Conservation (phyloP, 2,888 invertebrate genomes). For the Latheticus oryzae region DNA sequence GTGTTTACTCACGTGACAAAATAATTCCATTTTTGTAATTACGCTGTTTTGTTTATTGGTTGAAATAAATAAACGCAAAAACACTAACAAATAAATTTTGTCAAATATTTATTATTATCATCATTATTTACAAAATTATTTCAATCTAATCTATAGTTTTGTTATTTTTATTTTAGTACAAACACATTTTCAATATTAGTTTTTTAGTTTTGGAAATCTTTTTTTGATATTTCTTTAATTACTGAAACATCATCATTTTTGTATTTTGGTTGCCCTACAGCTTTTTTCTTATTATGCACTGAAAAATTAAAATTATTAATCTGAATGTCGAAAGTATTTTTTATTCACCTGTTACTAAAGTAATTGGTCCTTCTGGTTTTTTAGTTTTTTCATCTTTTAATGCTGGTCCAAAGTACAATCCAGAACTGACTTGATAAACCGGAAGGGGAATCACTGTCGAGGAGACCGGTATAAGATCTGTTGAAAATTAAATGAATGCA, state of each 20-base stretch:
- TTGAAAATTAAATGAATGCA: constrained; percentile 1
- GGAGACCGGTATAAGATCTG: constrained; percentile 75
- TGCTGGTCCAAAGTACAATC: constrained; percentile 66
- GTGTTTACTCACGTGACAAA: no score
- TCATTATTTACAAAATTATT: neutral
- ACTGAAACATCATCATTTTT: constrained; percentile 45
- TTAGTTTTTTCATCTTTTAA: constrained; percentile 59
- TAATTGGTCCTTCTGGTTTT: constrained; percentile 58
- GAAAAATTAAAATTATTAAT: constrained; percentile 40
- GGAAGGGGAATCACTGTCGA: constrained; percentile 75
- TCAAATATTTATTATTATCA: no score
- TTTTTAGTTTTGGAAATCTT: constrained; percentile 36
- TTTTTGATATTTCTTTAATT: constrained; percentile 46
- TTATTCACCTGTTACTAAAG: constrained; percentile 56
- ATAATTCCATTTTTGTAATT: no score
- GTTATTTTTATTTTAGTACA: no score
- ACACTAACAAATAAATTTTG: no score
- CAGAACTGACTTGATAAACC: constrained; percentile 71
- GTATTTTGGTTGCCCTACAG: constrained; percentile 41
- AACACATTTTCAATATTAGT: no score
- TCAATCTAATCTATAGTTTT: no score
- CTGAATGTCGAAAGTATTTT: neutral
- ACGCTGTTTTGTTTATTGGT: no score
- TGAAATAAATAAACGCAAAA: no score
- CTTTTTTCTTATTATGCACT: constrained; percentile 53